phyloP scores from a whole-genome alignment of 2,113 vertebrate genomes.

The Nipponia nippon region DNA sequence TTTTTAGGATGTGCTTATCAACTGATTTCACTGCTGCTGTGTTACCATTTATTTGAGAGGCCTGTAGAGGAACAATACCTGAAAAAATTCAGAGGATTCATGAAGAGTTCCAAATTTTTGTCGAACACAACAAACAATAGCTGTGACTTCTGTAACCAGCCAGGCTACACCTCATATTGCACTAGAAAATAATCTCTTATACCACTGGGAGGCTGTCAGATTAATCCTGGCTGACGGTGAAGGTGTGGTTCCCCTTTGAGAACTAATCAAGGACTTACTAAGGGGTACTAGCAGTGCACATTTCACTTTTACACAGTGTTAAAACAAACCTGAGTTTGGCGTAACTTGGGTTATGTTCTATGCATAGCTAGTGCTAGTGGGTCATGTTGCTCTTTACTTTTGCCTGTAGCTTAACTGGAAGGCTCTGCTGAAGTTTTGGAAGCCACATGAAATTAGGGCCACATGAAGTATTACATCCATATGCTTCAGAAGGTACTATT shows the following conservation, averaged over 20 bases:
- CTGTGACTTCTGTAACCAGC: not conserved
- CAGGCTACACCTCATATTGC: not conserved
- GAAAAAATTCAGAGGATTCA: not conserved
- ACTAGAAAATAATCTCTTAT: not conserved
- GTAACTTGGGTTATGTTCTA: not conserved
- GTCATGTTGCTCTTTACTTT: not conserved
- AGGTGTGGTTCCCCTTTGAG: not conserved
- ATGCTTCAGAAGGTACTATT: not conserved
- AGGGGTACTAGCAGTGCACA: not conserved
- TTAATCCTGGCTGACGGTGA: not conserved
- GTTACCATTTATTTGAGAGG: not conserved
- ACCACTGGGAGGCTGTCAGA: not conserved
- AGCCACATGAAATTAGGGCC: not conserved
- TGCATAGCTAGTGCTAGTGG: not conserved
- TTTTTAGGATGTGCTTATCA: not conserved
- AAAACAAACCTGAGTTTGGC: not conserved
- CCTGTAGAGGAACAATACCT: not conserved
- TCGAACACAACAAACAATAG: not conserved
- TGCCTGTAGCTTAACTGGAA: not conserved
- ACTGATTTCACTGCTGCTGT: not conserved
- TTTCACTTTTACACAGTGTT: not conserved
- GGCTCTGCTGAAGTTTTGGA: not conserved
- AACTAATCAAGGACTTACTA: not conserved
- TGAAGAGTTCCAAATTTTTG: not conserved
- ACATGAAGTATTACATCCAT: not conserved